phyloP scores from a whole-genome alignment of 1,140 invertebrate genomes.

The Drosophila bipectinata region DNA sequence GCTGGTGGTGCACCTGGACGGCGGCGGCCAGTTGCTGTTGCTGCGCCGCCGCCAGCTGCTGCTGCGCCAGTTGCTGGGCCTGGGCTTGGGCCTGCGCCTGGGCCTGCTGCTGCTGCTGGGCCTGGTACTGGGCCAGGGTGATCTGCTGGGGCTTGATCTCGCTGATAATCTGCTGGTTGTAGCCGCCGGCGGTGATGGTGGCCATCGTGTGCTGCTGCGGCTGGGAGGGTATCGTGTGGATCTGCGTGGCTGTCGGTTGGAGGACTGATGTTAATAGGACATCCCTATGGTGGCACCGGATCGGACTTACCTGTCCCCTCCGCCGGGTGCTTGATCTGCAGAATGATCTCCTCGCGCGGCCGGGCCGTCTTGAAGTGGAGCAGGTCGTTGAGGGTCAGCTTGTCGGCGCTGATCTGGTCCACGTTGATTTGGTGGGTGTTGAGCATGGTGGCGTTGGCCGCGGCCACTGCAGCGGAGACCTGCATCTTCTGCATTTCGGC shows the following conservation, averaged over 20 bases:
- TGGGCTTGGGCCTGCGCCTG: conserved; percentile 59
- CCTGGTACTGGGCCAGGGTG: conserved; percentile 80
- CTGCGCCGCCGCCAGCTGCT: conserved; percentile 58
- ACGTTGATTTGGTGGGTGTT: conserved; percentile 68
- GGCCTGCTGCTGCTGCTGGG: conserved; percentile 72
- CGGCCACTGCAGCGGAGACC: conserved; percentile 54
- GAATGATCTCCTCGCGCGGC: conserved; percentile 79
- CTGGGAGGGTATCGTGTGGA: conserved; percentile 77
- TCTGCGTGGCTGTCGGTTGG: conserved; percentile 59
- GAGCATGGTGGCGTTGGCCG: conserved; percentile 65
- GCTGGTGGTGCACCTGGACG: conserved; percentile 70
- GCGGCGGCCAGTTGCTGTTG: conserved; percentile 59
- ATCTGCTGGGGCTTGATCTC: conserved; percentile 82
- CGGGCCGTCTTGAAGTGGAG: conserved; percentile 75
- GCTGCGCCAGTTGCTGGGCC: conserved; percentile 56
- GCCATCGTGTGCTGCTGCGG: conserved; percentile 79
- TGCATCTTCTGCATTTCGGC: conserved; percentile 72
- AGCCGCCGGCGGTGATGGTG: conserved; percentile 76
- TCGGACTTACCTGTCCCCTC: conserved; percentile 62
- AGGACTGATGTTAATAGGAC: neutral
- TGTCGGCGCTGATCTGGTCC: conserved; percentile 80
- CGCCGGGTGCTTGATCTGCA: conserved; percentile 78
- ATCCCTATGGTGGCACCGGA: neutral
- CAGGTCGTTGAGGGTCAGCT: conserved; percentile 75
- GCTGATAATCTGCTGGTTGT: conserved; percentile 82